Evolutionary conservation across 1,140 invertebrate species (phyloP).

Genomic region (Aphaenogaster rudis): DNA sequence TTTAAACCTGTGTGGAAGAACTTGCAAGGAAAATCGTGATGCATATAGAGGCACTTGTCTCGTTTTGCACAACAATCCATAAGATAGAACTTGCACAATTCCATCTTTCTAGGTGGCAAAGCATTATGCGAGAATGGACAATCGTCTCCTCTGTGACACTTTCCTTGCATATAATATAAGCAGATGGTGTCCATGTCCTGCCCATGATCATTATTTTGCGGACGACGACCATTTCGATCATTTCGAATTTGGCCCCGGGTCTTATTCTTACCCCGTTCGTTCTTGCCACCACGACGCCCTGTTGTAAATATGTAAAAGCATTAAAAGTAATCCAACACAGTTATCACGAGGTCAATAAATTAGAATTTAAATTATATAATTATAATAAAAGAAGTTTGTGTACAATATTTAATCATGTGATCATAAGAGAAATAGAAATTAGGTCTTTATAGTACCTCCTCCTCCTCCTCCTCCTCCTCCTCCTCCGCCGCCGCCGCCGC

Average conservation of each 20-base stretch:
- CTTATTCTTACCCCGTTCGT: constrained; percentile 84
- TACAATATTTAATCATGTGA: constrained; percentile 42
- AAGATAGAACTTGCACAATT: constrained; percentile 98
- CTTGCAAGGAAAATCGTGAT: constrained; percentile 99
- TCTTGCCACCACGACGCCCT: constrained; percentile 83
- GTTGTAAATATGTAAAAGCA: background rate
- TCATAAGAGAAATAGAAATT: background rate
- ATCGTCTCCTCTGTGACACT: constrained; percentile 93
- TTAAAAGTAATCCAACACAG: background rate
- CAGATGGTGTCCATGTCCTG: constrained; percentile 91
- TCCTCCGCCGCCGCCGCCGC: constrained; percentile 11
- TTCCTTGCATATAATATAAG: constrained; percentile 95
- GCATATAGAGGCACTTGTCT: constrained; percentile 98
- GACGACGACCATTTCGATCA: constrained; percentile 81
- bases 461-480: constrained; percentile 43
- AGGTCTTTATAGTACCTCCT: constrained; percentile 13
- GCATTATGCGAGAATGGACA: constrained; percentile 96
- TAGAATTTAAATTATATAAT: constrained; percentile 10
- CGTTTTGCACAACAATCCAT: constrained; percentile 98
- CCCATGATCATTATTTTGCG: constrained; percentile 85
- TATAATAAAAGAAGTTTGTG: constrained; percentile 10
- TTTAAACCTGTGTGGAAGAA: constrained; percentile 97
- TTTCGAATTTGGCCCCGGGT: constrained; percentile 81
- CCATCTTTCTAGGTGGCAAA: constrained; percentile 94
- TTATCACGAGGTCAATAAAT: background rate